These are phyloP conservation scores for Melanocharis versteri DNA, from an alignment of 2,113 vertebrate genomes.

Conservation along the genomic window DNA sequence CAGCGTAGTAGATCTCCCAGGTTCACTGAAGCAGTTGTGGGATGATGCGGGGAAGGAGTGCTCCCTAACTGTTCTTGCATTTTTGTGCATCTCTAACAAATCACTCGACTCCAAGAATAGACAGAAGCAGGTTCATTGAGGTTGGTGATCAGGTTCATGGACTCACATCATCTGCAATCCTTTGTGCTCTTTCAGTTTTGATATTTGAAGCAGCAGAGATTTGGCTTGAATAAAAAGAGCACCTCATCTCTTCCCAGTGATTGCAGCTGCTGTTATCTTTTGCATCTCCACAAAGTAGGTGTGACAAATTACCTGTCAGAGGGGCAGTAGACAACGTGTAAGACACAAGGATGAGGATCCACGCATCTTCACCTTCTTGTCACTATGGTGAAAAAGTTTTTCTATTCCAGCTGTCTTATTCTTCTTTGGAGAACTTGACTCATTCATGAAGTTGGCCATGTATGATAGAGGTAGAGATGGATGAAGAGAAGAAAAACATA, in stretches of 20 bases:
- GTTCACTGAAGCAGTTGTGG: neutral
- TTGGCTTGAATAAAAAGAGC: neutral
- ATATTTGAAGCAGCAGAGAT: neutral
- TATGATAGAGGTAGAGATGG: neutral
- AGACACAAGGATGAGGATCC: neutral
- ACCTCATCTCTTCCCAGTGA: neutral
- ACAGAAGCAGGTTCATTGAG: neutral
- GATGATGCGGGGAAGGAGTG: neutral
- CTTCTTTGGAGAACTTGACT: neutral
- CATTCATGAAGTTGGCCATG: neutral
- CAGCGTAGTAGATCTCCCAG: neutral
- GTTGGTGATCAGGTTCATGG: neutral
- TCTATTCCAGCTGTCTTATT: neutral
- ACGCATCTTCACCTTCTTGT: neutral
- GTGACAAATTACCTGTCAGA: neutral
- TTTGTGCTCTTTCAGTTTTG: neutral
- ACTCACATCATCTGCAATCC: neutral
- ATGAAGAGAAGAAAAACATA: neutral
- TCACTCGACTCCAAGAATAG: neutral
- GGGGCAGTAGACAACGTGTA: neutral
- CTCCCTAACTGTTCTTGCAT: neutral
- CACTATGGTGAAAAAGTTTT: neutral
- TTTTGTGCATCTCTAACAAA: neutral
- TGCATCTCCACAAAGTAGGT: neutral
- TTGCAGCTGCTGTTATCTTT: neutral